phyloP scores from a whole-genome alignment of 2,113 vertebrate genomes.

The Chloropsis cyanopogon region DNA sequence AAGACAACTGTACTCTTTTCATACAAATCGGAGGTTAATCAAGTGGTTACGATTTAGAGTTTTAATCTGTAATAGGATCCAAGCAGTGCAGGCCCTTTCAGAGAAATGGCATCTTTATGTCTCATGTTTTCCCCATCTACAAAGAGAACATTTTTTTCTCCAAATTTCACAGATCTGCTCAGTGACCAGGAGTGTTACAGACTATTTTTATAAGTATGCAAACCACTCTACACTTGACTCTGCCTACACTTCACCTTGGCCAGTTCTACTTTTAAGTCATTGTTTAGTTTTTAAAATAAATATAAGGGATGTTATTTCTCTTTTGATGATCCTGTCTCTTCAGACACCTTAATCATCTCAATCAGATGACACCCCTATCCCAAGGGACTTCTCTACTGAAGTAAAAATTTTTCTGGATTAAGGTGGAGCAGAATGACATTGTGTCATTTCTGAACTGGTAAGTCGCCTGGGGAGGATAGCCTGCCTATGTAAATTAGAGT shows the following conservation, averaged over 20 bases:
- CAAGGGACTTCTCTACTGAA: neutral
- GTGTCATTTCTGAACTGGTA: neutral
- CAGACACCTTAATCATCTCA: neutral
- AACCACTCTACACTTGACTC: neutral
- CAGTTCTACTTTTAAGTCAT: neutral
- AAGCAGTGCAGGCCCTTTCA: neutral
- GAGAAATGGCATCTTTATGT: neutral
- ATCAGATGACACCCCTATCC: neutral
- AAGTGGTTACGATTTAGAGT: neutral
- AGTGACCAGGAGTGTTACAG: neutral
- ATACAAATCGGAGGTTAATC: neutral
- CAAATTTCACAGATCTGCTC: neutral
- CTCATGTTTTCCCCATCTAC: neutral
- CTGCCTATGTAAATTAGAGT: neutral
- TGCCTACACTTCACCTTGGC: neutral
- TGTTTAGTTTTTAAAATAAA: constrained; percentile 26
- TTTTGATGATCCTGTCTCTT: constrained; percentile 14
- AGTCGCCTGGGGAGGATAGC: neutral
- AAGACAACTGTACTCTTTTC: neutral
- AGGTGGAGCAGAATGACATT: neutral
- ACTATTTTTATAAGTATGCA: neutral
- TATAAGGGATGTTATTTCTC: neutral
- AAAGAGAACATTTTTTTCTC: neutral
- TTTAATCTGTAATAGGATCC: neutral
- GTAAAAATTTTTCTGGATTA: constrained; percentile 12